phyloP scores from a whole-genome alignment of 2,113 vertebrate genomes.

The Pithys albifrons region DNA sequence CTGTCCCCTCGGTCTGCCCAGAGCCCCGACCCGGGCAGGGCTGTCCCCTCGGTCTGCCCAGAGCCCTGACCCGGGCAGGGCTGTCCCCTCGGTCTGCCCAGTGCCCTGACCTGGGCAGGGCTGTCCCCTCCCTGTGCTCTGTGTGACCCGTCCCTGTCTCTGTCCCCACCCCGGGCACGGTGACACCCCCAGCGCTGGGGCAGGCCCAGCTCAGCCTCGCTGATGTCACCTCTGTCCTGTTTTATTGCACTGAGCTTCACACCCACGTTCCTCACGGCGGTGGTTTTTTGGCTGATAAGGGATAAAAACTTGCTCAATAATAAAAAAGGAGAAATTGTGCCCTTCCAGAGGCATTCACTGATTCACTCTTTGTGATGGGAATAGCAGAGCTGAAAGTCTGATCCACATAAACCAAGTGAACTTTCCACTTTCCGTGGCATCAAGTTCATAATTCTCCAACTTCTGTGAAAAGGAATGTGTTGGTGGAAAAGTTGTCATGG shows the following conservation, averaged over 20 bases:
- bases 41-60: too few relatives aligned
- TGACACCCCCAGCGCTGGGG: background rate
- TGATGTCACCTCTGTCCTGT: background rate
- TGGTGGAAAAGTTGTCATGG: background rate
- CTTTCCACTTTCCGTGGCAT: background rate
- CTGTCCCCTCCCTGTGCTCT: too few relatives aligned
- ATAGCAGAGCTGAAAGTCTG: background rate
- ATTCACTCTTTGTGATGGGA: rapidly evolving
- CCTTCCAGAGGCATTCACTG: rapidly evolving
- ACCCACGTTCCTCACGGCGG: rapidly evolving
- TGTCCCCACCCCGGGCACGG: too few relatives aligned
- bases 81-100: too few relatives aligned
- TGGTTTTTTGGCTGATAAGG: rapidly evolving
- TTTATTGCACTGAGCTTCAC: rapidly evolving
- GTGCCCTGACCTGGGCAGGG: too few relatives aligned
- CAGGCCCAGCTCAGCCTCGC: background rate
- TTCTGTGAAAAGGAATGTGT: background rate
- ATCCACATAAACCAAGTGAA: rapidly evolving
- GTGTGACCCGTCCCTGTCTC: too few relatives aligned
- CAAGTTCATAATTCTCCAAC: background rate
- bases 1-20: too few relatives aligned
- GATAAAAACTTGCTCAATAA: rapidly evolving
- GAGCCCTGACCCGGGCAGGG: too few relatives aligned
- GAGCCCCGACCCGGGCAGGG: too few relatives aligned
- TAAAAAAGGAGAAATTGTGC: rapidly evolving